These are phyloP conservation scores for Spilosoma lubricipeda DNA, from an alignment of 2,888 invertebrate genomes.

Conservation along the genomic window DNA sequence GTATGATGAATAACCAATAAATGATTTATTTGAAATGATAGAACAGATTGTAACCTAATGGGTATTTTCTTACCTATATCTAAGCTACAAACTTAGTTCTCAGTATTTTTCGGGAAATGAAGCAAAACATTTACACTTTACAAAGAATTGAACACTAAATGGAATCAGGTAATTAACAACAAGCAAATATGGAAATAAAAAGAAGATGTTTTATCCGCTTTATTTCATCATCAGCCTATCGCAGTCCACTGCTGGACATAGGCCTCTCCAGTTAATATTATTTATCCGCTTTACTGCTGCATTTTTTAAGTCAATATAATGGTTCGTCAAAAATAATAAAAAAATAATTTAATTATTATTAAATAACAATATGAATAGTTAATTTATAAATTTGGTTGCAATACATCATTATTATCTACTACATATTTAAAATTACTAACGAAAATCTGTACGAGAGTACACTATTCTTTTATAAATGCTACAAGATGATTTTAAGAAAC, in stretches of 20 bases:
- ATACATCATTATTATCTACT: conserved; percentile 26
- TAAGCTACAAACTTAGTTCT: not conserved
- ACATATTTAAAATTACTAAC: conserved; percentile 52
- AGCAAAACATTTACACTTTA: conserved; percentile 45
- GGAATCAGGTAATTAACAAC: conserved; percentile 46
- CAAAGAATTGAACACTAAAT: conserved; percentile 57
- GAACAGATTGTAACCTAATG: not conserved
- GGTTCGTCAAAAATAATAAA: conserved; percentile 37
- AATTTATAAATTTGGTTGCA: conserved; percentile 55
- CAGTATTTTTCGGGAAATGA: conserved; percentile 43
- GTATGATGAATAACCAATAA: conserved; percentile 33
- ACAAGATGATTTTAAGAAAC: conserved; percentile 44
- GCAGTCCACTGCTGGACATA: too few relatives aligned
- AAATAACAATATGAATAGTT: conserved; percentile 33
- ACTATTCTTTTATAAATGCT: conserved; percentile 64
- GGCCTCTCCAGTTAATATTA: too few relatives aligned
- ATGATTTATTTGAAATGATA: not conserved
- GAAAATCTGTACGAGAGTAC: conserved; percentile 58
- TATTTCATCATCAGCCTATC: too few relatives aligned
- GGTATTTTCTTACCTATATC: not conserved
- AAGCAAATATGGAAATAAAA: not conserved
- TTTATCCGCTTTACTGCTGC: not conserved
- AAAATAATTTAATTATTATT: conserved; percentile 16
- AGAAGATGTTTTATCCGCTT: not conserved
- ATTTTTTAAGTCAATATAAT: conserved; percentile 24